Conservation (phyloP, 1,140 invertebrate genomes). For the Elysia chlorotica region DNA sequence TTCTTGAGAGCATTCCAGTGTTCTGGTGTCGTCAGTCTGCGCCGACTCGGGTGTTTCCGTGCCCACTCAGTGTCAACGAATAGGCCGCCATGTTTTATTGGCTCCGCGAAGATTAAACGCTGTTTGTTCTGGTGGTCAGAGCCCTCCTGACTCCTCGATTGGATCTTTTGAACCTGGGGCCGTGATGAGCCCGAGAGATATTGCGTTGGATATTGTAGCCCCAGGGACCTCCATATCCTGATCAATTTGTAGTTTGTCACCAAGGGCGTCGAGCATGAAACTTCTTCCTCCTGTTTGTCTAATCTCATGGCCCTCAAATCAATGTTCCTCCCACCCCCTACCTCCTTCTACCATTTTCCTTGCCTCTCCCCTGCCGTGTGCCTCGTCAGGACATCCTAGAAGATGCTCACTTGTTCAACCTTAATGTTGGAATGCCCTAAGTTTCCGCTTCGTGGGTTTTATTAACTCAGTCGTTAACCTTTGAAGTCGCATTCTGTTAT, state of each 20-base stretch:
- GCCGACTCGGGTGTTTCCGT: neutral
- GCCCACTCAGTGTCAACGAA: neutral
- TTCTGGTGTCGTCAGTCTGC: neutral
- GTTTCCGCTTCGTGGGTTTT: no score
- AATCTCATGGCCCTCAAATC: no score
- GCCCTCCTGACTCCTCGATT: conserved; percentile 11
- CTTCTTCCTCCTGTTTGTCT: no score
- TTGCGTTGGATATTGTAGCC: conserved; percentile 22
- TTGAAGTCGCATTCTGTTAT: no score
- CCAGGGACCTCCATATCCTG: conserved; percentile 2
- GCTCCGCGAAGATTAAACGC: conserved; percentile 21
- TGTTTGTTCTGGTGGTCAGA: conserved; percentile 15
- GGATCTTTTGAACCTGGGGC: conserved; percentile 5
- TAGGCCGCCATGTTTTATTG: conserved; percentile 11
- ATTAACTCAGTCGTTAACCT: no score
- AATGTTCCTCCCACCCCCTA: no score
- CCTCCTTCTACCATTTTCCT: no score
- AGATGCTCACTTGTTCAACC: no score
- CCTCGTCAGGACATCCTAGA: no score
- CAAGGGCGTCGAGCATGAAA: no score
- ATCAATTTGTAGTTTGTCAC: conserved; percentile 29
- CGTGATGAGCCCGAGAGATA: neutral
- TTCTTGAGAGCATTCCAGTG: neutral
- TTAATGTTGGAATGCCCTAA: no score
- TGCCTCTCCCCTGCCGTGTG: no score